Base-by-base conservation (phyloP, 2,113 vertebrate genomes). In the Myrmecophaga tridactyla region DNA sequence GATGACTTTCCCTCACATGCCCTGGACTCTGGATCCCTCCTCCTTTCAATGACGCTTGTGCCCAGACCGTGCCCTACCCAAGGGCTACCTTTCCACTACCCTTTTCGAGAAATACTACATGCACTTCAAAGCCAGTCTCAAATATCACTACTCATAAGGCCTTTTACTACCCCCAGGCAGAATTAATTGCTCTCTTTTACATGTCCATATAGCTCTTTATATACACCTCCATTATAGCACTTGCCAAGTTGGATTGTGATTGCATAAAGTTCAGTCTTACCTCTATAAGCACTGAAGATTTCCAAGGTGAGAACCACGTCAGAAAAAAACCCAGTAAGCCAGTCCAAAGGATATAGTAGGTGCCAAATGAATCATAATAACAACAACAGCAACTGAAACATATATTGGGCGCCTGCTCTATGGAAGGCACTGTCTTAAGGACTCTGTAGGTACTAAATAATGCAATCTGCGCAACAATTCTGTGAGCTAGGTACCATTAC, bases 121-220 rank as follows among this genome's bases (percentile, higher is more conserved):
- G 87, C 18, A 77, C 89, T 96, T 95, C 84, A 94, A 96, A 96
- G 92, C 63, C 83, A 85, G 51, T 75, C 48, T 96, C 87, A 88
- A 87, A 94, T 94, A 81, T 92, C 95, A 85, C 21, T 92, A 21
- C 58, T 73, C 92, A 84, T 81, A 76, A 86, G 92, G 70, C 53
- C 20, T 82, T 63, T 51, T 20, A 58, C 75, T 36, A 65, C 34
- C 29, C 67, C 46, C 18, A 75, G 34, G 39, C 39, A 92, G 48
- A 94, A 92, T 75, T 63, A 83, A 92, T 41, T 80, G 56, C 20
- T 83, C 29, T 46, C 31, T 63, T 81, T 92, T 85, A 34, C 29
- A 25, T 23, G 53, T 63, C 56, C 77, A 63, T 56, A 25, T 14
- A 82, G 72, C 14, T 92, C 43, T 60, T 86, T 92, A 23, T 20